These are phyloP conservation scores for Telmatherina bonti DNA, from an alignment of 2,797 vertebrate species.

Conservation along the genomic window DNA sequence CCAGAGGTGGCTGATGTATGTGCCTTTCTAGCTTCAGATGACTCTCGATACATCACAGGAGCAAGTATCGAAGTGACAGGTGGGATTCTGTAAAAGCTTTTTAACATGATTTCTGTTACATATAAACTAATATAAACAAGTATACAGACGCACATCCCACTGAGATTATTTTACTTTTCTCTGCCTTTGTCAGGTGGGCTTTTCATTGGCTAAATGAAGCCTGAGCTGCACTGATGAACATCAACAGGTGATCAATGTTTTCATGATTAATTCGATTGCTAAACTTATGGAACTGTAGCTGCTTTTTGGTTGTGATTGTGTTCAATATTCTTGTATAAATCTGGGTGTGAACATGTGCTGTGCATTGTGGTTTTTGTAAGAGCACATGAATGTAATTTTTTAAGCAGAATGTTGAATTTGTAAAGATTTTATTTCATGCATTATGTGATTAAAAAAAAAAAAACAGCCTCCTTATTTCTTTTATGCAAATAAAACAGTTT, in stretches of 20 bases:
- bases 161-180: neutral
- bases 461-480: too few species aligned
- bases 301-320: neutral
- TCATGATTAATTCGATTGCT: neutral
- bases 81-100: neutral
- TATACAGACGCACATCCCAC: neutral
- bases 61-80: conserved; percentile 90
- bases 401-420: neutral
- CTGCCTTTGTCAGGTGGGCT: conserved; percentile 77
- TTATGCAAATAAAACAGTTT: too few species aligned
- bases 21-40: conserved; percentile 90
- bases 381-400: conserved; percentile 33
- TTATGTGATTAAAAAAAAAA: too few species aligned
- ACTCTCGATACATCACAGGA: conserved; percentile 90
- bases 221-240: neutral
- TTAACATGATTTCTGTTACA: neutral
- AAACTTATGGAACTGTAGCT: too few species aligned
- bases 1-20: conserved; percentile 91
- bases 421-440: neutral
- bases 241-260: conserved; percentile 2
- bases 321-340: too few species aligned
- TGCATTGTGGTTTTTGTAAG: conserved; percentile 3
- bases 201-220: conserved; percentile 78
- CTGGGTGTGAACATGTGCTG: conserved; percentile 12
- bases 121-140: neutral